Base-by-base conservation (phyloP, 2,888 invertebrate genomes). In the Drosophila mettleri region DNA sequence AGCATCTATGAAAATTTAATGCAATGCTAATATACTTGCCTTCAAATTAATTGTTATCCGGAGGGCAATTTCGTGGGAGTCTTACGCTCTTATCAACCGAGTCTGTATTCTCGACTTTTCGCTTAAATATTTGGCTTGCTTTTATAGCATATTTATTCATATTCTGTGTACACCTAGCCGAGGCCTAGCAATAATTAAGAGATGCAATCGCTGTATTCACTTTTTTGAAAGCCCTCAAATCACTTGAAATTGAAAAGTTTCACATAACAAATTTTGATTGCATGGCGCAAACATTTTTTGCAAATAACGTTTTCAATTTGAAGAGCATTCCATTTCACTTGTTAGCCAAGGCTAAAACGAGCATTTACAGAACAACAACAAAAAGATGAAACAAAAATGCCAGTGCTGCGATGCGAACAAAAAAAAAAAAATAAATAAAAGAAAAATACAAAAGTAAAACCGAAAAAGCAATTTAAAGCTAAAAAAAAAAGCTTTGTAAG, bases 231-330 rank as follows among this genome's bases (percentile, higher is more conserved):
- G 33, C 49, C 24, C 49, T 34, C 49, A 34, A 49, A 49, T 34
- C 33, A 33, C 41, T 41, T 54, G 24, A 54, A 54, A 43, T 43
- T 33, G 14, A 24, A 54, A 43, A 54, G 33, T 5, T 33, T 33
- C 33, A 12, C 43, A 54, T 41, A 43, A 6, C 16, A 18, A 33
- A 43, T 33, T 18, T 43, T 24, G 24, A 43, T 33, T 43, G 43
- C 43, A 9, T 43, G 24, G 41, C 33, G 33, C 41, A 33, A 54
- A 54, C 24, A 54, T 33, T 33, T 54, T 43, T 22, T 7, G 20
- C 31, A 31, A 45, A 45, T 55, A 29, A 22, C 31, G 43, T 34
- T 27, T 57, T 48, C 27, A 36, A 39, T 54, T 43, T 54, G 43
- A 34, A 24, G 18, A 43, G 43, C 24, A 43, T 54, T 54, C 33